Evolutionary conservation across 1,140 invertebrate genomes (phyloP).

Genomic region (Nephotettix cincticeps): DNA sequence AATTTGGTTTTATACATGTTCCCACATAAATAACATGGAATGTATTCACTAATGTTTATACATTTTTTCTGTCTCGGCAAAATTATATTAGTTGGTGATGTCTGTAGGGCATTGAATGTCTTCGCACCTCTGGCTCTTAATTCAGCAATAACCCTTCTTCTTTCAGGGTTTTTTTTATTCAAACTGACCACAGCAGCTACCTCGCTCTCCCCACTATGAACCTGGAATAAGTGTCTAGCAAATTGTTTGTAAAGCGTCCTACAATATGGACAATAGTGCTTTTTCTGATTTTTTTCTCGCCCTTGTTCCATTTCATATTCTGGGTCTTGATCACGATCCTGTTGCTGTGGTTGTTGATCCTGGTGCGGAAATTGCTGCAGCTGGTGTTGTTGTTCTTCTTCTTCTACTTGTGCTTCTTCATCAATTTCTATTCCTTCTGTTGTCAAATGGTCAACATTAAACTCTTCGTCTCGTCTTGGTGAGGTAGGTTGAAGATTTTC

Average conservation of each 20-base stretch:
- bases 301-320: not conserved
- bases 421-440: not conserved
- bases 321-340: not conserved
- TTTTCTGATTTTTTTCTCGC: not conserved
- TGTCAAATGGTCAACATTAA: not conserved
- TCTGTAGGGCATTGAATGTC: not conserved
- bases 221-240: not conserved
- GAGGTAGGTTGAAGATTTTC: not conserved
- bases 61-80: not conserved
- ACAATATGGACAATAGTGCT: constrained; percentile 3
- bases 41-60: not conserved
- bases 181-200: not conserved
- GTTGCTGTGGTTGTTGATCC: not conserved
- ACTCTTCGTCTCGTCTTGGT: not conserved
- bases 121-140: not conserved
- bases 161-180: constrained; percentile 14
- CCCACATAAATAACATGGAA: constrained; percentile 1
- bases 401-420: not conserved
- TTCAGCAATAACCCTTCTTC: not conserved
- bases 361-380: too few relatives aligned
- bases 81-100: not conserved
- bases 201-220: not conserved
- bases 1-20: constrained; percentile 3
- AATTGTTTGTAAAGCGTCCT: not conserved
- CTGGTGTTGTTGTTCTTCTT: constrained; percentile 1